phyloP scores from a whole-genome alignment of 2,113 vertebrate species.

The Tachysurus vachellii region DNA sequence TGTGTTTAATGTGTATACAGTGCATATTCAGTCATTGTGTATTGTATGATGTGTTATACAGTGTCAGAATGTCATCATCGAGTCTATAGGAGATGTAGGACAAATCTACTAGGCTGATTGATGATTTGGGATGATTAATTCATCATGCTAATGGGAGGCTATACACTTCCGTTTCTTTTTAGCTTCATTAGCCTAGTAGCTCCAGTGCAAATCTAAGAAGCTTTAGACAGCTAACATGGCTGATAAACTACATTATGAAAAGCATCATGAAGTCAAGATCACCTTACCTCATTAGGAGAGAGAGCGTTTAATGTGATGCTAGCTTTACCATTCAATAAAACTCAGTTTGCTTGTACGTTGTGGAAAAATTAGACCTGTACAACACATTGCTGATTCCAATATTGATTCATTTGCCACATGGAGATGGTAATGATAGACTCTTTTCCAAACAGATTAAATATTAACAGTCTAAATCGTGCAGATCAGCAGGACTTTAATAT shows the following conservation, averaged over 20 bases:
- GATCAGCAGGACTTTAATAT: slow-evolving; percentile 66
- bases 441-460: slow-evolving; percentile 70
- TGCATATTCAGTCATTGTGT: neutral
- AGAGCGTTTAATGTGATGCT: neutral
- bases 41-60: neutral
- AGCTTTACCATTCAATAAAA: neutral
- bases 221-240: neutral
- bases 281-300: neutral
- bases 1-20: neutral
- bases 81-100: neutral
- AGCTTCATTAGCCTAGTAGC: neutral
- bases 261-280: neutral
- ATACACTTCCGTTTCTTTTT: neutral
- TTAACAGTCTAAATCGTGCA: slow-evolving; percentile 71
- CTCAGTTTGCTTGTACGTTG: neutral
- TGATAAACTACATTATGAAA: neutral
- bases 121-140: neutral
- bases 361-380: neutral
- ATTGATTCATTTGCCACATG: slow-evolving; percentile 2
- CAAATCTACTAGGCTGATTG: too few relatives aligned
- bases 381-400: neutral
- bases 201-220: neutral
- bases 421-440: slow-evolving; percentile 8
- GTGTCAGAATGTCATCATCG: neutral
- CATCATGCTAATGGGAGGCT: neutral